These are phyloP conservation scores for Ivindomyrus marchei DNA, from an alignment of 2,113 vertebrate species.

Conservation along the genomic window DNA sequence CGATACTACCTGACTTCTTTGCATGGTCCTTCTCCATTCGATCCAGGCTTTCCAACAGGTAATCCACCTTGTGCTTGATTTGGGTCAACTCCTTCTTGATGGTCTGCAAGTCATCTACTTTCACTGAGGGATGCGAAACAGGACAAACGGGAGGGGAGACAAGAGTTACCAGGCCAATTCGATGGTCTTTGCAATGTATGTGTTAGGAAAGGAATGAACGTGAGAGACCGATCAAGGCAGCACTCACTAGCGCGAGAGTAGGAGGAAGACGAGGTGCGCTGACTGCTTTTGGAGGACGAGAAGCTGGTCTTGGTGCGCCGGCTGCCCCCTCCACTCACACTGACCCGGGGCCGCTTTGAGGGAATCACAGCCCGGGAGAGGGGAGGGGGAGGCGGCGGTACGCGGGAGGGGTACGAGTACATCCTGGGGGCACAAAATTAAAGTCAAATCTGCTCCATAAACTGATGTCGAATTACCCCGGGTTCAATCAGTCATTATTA, in stretches of 20 bases:
- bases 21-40: conserved; percentile 79
- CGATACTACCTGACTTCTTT: conserved; percentile 57
- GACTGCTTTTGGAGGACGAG: conserved; percentile 77
- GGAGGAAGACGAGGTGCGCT: conserved; percentile 50
- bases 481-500: not conserved
- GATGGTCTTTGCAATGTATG: not conserved
- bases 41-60: conserved; percentile 71
- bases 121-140: conserved; percentile 54
- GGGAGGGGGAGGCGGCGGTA: conserved; percentile 67
- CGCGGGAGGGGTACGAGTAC: conserved; percentile 74
- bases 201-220: not conserved
- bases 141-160: not conserved
- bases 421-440: conserved; percentile 47
- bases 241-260: conserved; percentile 65
- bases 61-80: conserved; percentile 86
- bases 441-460: not conserved
- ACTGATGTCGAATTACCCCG: not conserved
- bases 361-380: conserved; percentile 76
- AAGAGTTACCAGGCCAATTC: not conserved
- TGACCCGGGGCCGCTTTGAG: conserved; percentile 77
- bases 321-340: conserved; percentile 71
- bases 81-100: conserved; percentile 81
- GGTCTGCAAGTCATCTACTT: conserved; percentile 74
- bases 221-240: too few species aligned
- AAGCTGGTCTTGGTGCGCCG: conserved; percentile 77